Conservation (phyloP, 37 sponge, comb jelly and placozoan genomes). For the Mnemiopsis leidyi region DNA sequence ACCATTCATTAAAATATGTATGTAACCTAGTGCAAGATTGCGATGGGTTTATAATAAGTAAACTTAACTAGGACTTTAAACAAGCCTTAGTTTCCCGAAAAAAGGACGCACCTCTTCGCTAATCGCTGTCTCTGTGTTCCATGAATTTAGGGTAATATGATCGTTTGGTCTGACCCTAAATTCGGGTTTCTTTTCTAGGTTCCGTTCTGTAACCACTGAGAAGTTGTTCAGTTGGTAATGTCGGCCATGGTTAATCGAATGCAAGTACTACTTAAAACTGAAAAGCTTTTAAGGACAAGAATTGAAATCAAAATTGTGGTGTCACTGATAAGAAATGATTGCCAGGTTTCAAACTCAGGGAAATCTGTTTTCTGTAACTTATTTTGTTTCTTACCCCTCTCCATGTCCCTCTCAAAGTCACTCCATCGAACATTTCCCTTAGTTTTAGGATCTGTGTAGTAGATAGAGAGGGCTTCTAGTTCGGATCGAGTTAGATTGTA, state of each 20-base stretch:
- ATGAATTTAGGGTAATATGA: slow-evolving; percentile 44
- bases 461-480: slow-evolving; percentile 70
- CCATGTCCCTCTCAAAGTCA: slow-evolving; percentile 73
- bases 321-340: background rate
- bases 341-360: background rate
- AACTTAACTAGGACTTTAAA: too few species aligned
- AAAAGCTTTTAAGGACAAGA: too few species aligned
- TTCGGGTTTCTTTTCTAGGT: slow-evolving; percentile 62
- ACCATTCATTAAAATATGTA: too few species aligned
- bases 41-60: too few species aligned
- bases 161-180: slow-evolving; percentile 28
- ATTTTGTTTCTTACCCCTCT: slow-evolving; percentile 74
- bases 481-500: slow-evolving; percentile 72
- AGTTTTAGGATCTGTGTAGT: slow-evolving; percentile 71
- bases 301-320: too few species aligned
- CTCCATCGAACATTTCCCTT: slow-evolving; percentile 72
- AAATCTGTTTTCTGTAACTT: background rate
- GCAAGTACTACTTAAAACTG: too few species aligned
- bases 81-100: too few species aligned
- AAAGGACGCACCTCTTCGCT: slow-evolving; percentile 49
- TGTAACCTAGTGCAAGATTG: too few species aligned
- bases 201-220: slow-evolving; percentile 59
- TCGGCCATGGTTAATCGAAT: too few species aligned
- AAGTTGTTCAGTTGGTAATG: too few species aligned
- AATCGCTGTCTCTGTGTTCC: slow-evolving; percentile 63